phyloP scores from a whole-genome alignment of 2,113 vertebrate genomes.

The Rhombomys opimus region DNA sequence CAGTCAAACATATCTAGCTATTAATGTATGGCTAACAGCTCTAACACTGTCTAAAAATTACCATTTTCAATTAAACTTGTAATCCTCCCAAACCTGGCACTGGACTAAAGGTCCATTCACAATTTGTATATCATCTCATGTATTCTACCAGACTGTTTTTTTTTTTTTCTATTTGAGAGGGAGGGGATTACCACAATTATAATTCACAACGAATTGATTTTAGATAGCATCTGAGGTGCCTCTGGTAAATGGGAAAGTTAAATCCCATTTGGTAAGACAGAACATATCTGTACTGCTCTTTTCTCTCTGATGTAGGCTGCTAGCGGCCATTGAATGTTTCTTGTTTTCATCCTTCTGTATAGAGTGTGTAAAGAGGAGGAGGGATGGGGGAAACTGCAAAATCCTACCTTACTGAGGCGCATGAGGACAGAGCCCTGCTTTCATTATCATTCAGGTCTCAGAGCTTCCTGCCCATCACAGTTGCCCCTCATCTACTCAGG shows the following conservation, averaged over 20 bases:
- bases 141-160: background rate
- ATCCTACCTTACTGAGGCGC: background rate
- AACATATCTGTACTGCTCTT: background rate
- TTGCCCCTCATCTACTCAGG: constrained; percentile 63
- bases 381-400: background rate
- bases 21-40: background rate
- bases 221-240: background rate
- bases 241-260: constrained; percentile 22
- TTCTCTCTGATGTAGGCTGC: background rate
- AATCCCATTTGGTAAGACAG: background rate
- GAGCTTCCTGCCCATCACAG: constrained; percentile 26
- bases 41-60: background rate
- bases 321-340: background rate
- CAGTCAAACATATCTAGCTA: background rate
- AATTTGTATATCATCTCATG: background rate
- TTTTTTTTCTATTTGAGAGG: background rate
- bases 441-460: constrained; percentile 65
- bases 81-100: background rate
- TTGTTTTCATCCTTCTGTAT: background rate
- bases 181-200: background rate
- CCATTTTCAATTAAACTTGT: background rate
- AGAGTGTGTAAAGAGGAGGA: no score
- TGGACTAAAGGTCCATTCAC: background rate
- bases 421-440: background rate
- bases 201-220: background rate